phyloP scores from a whole-genome alignment of 2,113 vertebrate species.

The Beaufortia kweichowensis region DNA sequence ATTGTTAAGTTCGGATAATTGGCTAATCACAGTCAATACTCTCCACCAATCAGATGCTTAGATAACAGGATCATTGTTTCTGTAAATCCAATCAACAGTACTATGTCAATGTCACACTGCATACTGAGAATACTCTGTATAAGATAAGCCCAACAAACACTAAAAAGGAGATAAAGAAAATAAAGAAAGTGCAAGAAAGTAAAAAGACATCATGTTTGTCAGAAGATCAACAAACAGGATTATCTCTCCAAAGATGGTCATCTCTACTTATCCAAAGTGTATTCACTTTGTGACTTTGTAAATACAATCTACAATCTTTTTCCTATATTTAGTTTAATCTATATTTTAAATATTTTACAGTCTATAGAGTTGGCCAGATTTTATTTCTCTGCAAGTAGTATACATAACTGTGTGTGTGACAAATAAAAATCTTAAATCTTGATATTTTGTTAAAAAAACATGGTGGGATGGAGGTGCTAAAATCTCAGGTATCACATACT shows the following conservation, averaged over 20 bases:
- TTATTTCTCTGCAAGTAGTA: too few species aligned
- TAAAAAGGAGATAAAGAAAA: background rate
- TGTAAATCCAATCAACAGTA: slow-evolving; percentile 39
- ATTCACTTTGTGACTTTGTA: background rate
- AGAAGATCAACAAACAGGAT: slow-evolving; percentile 25
- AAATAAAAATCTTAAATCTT: too few species aligned
- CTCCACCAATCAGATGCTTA: slow-evolving; percentile 16
- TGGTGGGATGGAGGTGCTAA: too few species aligned
- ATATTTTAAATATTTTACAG: too few species aligned
- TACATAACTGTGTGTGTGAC: too few species aligned
- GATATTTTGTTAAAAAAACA: too few species aligned
- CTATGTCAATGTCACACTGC: slow-evolving; percentile 26
- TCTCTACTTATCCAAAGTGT: background rate
- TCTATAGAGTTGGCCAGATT: too few species aligned
- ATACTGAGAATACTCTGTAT: background rate
- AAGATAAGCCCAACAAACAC: slow-evolving; percentile 29
- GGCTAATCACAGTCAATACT: slow-evolving; percentile 26
- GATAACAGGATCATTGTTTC: slow-evolving; percentile 38
- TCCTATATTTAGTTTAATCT: too few species aligned
- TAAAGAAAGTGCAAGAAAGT: slow-evolving; percentile 1
- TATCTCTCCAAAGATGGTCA: slow-evolving; percentile 15
- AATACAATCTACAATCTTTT: too few species aligned
- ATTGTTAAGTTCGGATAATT: background rate
- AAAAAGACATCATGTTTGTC: background rate
- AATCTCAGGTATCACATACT: too few species aligned